Evolutionary conservation across 1,140 invertebrate genomes (phyloP), one percentile per base, ranked within the genome.

Genomic region (Charaxes varanes): DNA sequence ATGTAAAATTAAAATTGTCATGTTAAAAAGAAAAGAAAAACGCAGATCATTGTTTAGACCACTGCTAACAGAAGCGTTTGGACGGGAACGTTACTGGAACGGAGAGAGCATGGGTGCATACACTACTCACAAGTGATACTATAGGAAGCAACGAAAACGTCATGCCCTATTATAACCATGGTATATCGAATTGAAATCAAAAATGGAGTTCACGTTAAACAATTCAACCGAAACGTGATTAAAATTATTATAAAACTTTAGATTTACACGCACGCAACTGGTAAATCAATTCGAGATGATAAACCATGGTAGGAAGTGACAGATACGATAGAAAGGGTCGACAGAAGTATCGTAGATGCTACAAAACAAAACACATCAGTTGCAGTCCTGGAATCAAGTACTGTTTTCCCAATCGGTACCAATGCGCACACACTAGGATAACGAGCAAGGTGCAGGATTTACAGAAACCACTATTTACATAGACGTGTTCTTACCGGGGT

Each of bases 401-500:
- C 6, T 12, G n/a, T 30, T 31, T 19, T 16, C 26, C 33, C 6
- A 5, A 12, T 13, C 6, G 6, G 10, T n/a, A 13, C 27, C 11
- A 37, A 45, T 45, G 34, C 37, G 31, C 23, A 35, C 44, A 41
- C 37, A 47, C 37, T 46, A 37, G 28, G 30, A 38, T 18, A 48
- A 54, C 44, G 46, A 49, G 42, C 48, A 42, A 35, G 17, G 52
- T 55, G 52, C 43, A 42, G 43, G 42, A 41, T 33, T 32, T 37
- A 55, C 26, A 55, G 35, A 50, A 37, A 56, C 41, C 44, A 41
- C 31, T 54, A 47, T 55, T 52, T 47, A 54, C 53, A 59, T 55
- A 40, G 41, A 58, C 37, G 46, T 59, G 45, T 57, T 73, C 73
- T 78, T 78, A 78, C 73, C 73, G 63, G 66, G 60, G 48, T 78